A percentile compares a stretch with the other conserved stretches of the same genome.
Conservation (phyloP, 1,140 invertebrate species). For the Ruditapes philippinarum region DNA sequence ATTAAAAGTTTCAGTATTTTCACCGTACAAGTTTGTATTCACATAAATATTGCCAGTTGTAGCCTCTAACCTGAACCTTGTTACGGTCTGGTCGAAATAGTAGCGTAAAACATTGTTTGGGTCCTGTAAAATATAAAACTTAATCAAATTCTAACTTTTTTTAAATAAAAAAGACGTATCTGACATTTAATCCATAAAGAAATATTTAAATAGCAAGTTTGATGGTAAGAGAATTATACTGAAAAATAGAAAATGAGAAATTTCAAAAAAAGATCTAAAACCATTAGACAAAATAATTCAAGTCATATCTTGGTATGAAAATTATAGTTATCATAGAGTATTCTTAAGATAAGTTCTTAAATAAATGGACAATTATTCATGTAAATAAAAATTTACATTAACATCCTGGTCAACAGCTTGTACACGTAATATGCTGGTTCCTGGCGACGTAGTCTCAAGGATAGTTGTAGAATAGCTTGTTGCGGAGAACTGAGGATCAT, state of each 20-base stretch:
- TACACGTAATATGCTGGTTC: constrained; percentile 71
- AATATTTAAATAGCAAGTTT: no score
- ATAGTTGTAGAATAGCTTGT: constrained; percentile 53
- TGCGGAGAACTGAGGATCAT: constrained; percentile 90
- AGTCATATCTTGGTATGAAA: no score
- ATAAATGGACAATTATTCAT: no score
- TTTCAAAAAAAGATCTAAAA: no score
- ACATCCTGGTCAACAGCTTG: constrained; percentile 80
- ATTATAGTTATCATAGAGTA: no score
- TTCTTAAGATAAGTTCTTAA: no score
- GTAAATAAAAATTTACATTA: constrained; percentile 76
- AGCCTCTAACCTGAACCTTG: constrained; percentile 66
- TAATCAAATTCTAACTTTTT: no score
- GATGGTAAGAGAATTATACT: no score
- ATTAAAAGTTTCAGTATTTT: constrained; percentile 42
- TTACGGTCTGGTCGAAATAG: constrained; percentile 50
- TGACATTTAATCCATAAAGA: no score
- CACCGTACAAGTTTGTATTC: constrained; percentile 55
- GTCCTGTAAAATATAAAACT: constrained; percentile 63
- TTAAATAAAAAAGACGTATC: not conserved
- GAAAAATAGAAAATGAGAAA: no score
- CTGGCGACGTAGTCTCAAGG: constrained; percentile 67
- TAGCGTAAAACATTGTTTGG: constrained; percentile 72
- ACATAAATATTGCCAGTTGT: constrained; percentile 62
- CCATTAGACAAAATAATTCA: no score